Percentiles rank a stretch among this genome's conserved stretches.
These are phyloP conservation scores for Cyprinodon diabolis DNA, from an alignment of 2,797 vertebrate species.

Conservation along the genomic window DNA sequence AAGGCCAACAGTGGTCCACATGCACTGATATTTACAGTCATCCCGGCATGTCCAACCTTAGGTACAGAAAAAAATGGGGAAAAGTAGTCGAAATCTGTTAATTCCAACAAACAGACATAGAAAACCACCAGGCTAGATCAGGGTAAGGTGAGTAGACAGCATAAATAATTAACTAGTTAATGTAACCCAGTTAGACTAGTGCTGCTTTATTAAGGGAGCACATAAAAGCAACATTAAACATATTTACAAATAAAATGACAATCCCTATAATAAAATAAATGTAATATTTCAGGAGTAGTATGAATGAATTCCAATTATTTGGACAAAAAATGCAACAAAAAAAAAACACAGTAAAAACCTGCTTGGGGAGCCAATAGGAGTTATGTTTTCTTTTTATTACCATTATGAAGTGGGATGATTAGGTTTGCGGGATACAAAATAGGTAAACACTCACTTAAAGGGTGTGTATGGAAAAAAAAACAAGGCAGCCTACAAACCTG, in stretches of 20 bases:
- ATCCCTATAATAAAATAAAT: too few relatives aligned
- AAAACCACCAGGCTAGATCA: too few relatives aligned
- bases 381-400: background rate
- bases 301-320: too few relatives aligned
- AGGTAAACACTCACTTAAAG: too few relatives aligned
- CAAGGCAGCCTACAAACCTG: too few relatives aligned
- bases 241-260: too few relatives aligned
- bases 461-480: too few relatives aligned
- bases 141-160: background rate
- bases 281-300: too few relatives aligned
- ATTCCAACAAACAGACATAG: background rate
- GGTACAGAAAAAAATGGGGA: constrained; percentile 17
- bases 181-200: background rate
- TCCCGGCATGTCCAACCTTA: constrained; percentile 95
- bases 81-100: background rate
- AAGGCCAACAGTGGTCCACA: constrained; percentile 94
- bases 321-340: too few relatives aligned
- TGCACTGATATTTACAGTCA: constrained; percentile 94
- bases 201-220: too few relatives aligned
- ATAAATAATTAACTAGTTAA: background rate
- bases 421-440: background rate
- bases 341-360: background rate
- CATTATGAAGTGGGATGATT: background rate
- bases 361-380: background rate
- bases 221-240: background rate